These are phyloP conservation scores for Caiman crocodilus DNA, from an alignment of 2,797 vertebrate genomes.

Conservation along the genomic window DNA sequence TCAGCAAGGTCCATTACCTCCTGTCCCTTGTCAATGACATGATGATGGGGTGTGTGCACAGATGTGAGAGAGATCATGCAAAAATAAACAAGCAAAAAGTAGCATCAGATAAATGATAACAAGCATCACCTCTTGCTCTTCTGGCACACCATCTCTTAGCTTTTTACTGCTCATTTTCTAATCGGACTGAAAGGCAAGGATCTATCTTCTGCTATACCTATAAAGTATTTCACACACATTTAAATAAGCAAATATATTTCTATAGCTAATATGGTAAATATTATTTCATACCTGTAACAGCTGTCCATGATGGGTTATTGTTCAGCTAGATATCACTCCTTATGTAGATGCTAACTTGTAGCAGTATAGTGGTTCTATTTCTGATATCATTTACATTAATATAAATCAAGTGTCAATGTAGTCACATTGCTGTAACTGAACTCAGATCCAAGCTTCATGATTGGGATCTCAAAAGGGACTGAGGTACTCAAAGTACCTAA, in stretches of 20 bases:
- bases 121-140: background rate
- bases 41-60: background rate
- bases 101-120: background rate
- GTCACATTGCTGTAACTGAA: background rate
- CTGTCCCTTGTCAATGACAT: conserved; percentile 24
- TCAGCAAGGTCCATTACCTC: conserved; percentile 47
- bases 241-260: too few relatives aligned
- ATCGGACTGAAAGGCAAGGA: background rate
- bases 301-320: background rate
- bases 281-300: too few relatives aligned
- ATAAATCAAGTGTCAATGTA: background rate
- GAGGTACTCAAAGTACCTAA: too few relatives aligned
- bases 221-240: too few relatives aligned
- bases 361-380: background rate
- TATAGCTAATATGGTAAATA: too few relatives aligned
- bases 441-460: background rate
- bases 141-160: background rate
- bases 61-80: background rate
- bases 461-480: too few relatives aligned
- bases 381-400: background rate
- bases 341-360: background rate
- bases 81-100: conserved; percentile 39
- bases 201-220: too few relatives aligned
- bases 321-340: background rate
- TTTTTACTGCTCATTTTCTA: background rate